phyloP scores from a whole-genome alignment of 53 echinoderm and acorn worm genomes.

The Zoroaster sp. region DNA sequence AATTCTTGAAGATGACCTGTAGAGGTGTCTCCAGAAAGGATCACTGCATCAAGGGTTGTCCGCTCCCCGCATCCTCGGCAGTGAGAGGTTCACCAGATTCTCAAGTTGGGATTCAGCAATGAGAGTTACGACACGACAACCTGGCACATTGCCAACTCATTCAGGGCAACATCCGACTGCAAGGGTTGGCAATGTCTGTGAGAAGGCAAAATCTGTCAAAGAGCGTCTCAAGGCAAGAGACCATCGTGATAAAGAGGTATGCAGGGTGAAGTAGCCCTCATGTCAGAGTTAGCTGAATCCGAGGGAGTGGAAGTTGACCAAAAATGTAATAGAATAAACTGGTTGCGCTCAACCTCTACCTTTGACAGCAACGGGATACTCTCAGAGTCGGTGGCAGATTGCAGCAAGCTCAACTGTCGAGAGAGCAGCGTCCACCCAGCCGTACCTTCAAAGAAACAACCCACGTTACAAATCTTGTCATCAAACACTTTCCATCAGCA shows the following conservation, averaged over 20 bases:
- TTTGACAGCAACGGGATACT: slow-evolving; percentile 50
- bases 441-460: slow-evolving; percentile 51
- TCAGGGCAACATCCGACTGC: too few species aligned
- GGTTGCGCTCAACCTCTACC: slow-evolving; percentile 42
- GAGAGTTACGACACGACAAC: too few species aligned
- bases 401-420: slow-evolving; percentile 23
- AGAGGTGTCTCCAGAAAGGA: too few species aligned
- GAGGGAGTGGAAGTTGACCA: slow-evolving; percentile 33
- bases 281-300: slow-evolving; percentile 23
- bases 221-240: slow-evolving; percentile 31
- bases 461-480: slow-evolving; percentile 45
- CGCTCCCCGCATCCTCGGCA: slow-evolving; percentile 16
- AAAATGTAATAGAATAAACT: slow-evolving; percentile 49
- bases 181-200: slow-evolving; percentile 69
- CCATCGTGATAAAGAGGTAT: slow-evolving; percentile 44
- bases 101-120: too few species aligned
- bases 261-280: slow-evolving; percentile 59
- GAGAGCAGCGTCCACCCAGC: slow-evolving; percentile 40
- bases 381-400: slow-evolving; percentile 58
- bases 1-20: too few species aligned
- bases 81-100: too few species aligned
- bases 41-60: too few species aligned
- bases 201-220: slow-evolving; percentile 19
- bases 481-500: slow-evolving; percentile 54
- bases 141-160: too few species aligned